These are phyloP conservation scores for Hyposoter didymator DNA, from an alignment of 2,888 invertebrate species.

Conservation along the genomic window DNA sequence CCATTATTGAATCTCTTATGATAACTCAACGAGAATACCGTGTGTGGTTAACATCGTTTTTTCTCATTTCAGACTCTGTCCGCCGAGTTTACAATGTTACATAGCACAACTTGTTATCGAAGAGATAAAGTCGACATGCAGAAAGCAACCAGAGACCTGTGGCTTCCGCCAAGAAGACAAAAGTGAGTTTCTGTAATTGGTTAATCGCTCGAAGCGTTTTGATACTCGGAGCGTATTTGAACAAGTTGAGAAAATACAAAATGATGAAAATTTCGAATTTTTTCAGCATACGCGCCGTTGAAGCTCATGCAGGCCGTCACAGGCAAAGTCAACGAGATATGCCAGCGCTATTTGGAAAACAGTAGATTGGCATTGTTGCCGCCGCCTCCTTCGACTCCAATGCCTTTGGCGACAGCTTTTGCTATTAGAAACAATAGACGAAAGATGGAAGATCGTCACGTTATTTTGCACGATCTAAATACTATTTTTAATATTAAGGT, in stretches of 20 bases:
- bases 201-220: background rate
- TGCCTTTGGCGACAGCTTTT: constrained; percentile 87
- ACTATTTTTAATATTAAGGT: constrained; percentile 92
- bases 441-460: constrained; percentile 96
- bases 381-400: constrained; percentile 85
- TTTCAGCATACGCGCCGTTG: constrained; percentile 88
- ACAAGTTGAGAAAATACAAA: background rate
- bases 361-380: constrained; percentile 88
- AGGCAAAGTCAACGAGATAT: constrained; percentile 89
- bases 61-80: constrained; percentile 88
- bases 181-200: constrained; percentile 83
- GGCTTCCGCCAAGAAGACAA: constrained; percentile 88
- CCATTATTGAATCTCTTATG: background rate
- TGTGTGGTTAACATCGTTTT: background rate
- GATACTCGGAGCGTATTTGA: background rate
- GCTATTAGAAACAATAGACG: constrained; percentile 93
- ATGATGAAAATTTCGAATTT: constrained; percentile 34
- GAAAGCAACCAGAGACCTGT: constrained; percentile 88
- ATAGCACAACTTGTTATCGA: constrained; percentile 89
- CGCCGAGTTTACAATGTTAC: constrained; percentile 88
- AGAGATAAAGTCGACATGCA: constrained; percentile 88
- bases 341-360: constrained; percentile 89
- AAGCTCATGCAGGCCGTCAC: constrained; percentile 91
- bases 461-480: constrained; percentile 93
- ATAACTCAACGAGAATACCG: background rate